Percentiles rank a stretch among this genome's conserved stretches.
Conservation (phyloP, 2,113 vertebrate genomes). For the Castor canadensis region DNA sequence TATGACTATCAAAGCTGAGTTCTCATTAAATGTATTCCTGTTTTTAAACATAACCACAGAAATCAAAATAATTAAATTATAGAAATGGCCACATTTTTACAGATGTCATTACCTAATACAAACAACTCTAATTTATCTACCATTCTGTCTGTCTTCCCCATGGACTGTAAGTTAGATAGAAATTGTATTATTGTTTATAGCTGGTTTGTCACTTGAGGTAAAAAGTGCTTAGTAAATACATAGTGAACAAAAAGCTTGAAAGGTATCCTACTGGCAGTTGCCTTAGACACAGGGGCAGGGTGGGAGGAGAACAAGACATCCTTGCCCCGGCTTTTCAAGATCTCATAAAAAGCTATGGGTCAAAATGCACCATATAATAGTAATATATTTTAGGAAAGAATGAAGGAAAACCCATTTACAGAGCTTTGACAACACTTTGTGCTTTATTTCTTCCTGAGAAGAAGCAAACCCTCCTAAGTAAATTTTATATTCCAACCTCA, state of each 20-base stretch:
- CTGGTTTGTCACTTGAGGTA: background rate
- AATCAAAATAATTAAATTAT: constrained; percentile 10
- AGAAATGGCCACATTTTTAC: background rate
- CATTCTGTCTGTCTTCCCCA: background rate
- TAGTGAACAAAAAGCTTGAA: background rate
- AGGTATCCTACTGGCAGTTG: background rate
- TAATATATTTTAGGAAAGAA: background rate
- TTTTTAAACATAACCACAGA: constrained; percentile 43
- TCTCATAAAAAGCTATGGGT: background rate
- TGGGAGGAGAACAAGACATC: background rate
- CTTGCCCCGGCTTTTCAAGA: background rate
- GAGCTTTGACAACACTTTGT: background rate
- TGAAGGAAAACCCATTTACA: background rate
- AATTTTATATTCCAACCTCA: constrained; percentile 17
- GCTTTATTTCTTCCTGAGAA: background rate
- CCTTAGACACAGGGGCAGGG: background rate
- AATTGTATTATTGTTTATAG: background rate
- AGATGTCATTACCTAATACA: background rate
- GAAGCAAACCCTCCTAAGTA: background rate
- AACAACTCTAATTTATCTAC: background rate
- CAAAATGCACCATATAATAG: background rate
- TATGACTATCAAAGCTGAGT: background rate
- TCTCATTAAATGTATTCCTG: constrained; percentile 25
- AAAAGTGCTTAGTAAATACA: background rate
- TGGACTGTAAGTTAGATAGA: background rate